These are phyloP conservation scores for Aporrectodea caliginosa DNA, from an alignment of 1,140 invertebrate species.

Conservation along the genomic window DNA sequence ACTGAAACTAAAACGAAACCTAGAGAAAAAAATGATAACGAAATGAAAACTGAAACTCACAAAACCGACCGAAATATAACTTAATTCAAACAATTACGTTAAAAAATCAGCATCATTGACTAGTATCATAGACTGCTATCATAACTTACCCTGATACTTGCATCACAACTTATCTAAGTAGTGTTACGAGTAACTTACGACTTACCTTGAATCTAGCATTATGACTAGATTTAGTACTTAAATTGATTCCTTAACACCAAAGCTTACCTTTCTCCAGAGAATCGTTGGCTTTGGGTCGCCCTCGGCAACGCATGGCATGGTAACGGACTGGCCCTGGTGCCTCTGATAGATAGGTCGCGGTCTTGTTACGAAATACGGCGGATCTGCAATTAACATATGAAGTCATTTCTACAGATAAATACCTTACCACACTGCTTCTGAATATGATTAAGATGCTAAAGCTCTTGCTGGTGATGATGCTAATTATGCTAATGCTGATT, in stretches of 20 bases:
- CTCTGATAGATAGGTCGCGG: constrained; percentile 53
- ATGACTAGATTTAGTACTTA: neutral
- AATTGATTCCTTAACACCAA: neutral
- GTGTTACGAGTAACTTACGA: too few species aligned
- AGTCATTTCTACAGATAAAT: too few species aligned
- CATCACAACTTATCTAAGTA: neutral
- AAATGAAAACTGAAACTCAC: too few species aligned
- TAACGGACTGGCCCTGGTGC: constrained; percentile 46
- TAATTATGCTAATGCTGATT: neutral
- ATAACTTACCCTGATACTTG: neutral
- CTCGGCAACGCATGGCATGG: constrained; percentile 85
- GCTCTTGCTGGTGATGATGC: neutral
- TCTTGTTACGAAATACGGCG: constrained; percentile 55
- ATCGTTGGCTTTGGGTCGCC: constrained; percentile 85
- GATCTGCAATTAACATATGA: constrained; percentile 45
- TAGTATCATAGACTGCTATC: neutral
- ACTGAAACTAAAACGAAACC: too few species aligned
- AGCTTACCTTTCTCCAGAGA: constrained; percentile 79
- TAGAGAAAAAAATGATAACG: too few species aligned
- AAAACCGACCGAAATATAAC: too few species aligned
- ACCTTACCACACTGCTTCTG: neutral
- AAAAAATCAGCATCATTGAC: neutral
- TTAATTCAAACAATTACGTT: too few species aligned
- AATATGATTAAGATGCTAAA: neutral
- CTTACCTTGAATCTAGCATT: neutral